phyloP scores from a whole-genome alignment of 2,888 invertebrate species.

The Matsumyia berberina region DNA sequence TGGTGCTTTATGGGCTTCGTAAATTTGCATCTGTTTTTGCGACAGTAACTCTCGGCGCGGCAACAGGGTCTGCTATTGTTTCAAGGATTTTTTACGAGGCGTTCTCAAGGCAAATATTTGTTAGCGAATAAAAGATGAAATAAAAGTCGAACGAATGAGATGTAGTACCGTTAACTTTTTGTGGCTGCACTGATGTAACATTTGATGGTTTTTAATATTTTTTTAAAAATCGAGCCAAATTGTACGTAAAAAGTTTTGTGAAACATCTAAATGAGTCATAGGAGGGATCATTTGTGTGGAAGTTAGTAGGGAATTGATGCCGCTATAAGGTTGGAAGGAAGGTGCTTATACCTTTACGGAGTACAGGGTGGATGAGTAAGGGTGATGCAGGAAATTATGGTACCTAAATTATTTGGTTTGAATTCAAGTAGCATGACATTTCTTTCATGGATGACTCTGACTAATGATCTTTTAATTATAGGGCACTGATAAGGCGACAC shows the following conservation, averaged over 20 bases:
- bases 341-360: too few relatives aligned
- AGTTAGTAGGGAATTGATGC: slow-evolving; percentile 15
- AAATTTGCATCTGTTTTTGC: slow-evolving; percentile 66
- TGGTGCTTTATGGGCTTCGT: slow-evolving; percentile 59
- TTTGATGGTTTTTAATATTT: slow-evolving; percentile 55
- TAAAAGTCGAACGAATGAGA: slow-evolving; percentile 53
- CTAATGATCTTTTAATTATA: too few relatives aligned
- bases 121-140: slow-evolving; percentile 41
- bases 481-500: too few relatives aligned
- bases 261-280: slow-evolving; percentile 47
- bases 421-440: too few relatives aligned
- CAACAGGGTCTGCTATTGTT: slow-evolving; percentile 47
- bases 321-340: neutral
- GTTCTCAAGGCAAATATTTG: slow-evolving; percentile 26
- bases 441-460: too few relatives aligned
- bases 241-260: slow-evolving; percentile 41
- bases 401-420: too few relatives aligned
- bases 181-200: slow-evolving; percentile 50
- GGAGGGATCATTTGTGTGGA: slow-evolving; percentile 38
- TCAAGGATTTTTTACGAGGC: slow-evolving; percentile 23
- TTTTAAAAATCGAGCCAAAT: slow-evolving; percentile 41
- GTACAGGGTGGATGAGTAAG: too few relatives aligned
- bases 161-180: slow-evolving; percentile 52
- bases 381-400: too few relatives aligned
- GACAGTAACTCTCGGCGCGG: slow-evolving; percentile 52